Percentiles rank a stretch among this genome's conserved stretches.
Conservation (phyloP, 1,140 invertebrate species). For the Idris sp. region DNA sequence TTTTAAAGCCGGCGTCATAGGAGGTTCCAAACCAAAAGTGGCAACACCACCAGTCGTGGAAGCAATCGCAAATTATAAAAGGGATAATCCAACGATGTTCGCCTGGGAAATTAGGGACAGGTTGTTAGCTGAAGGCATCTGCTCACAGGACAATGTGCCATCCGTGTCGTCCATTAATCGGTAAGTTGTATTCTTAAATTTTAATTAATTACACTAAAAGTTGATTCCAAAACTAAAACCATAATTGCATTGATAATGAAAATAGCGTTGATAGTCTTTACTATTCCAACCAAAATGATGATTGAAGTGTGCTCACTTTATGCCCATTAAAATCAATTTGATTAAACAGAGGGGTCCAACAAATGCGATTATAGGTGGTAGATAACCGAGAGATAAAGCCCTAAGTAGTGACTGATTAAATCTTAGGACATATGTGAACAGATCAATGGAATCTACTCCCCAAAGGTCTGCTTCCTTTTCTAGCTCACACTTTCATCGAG, state of each 20-base stretch:
- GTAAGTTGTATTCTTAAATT: constrained; percentile 82
- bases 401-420: constrained; percentile 78
- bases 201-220: too few relatives aligned
- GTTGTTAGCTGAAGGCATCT: constrained; percentile 96
- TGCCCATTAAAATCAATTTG: constrained; percentile 73
- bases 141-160: constrained; percentile 98
- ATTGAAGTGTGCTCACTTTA: constrained; percentile 68
- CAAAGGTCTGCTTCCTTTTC: constrained; percentile 48
- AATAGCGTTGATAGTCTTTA: too few relatives aligned
- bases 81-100: constrained; percentile 99
- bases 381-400: constrained; percentile 72
- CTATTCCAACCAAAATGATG: constrained; percentile 51
- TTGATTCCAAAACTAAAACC: too few relatives aligned
- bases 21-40: constrained; percentile 99
- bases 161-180: constrained; percentile 99
- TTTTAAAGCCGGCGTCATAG: constrained; percentile 99
- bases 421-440: constrained; percentile 77
- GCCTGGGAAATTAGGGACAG: constrained; percentile 99
- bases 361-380: constrained; percentile 60
- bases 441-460: constrained; percentile 69
- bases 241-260: too few relatives aligned
- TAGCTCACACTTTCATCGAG: constrained; percentile 46
- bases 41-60: constrained; percentile 99
- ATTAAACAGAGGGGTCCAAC: constrained; percentile 64
- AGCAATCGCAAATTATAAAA: constrained; percentile 98